Conservation (phyloP, 2,888 invertebrate species). For the Merodon equestris region DNA sequence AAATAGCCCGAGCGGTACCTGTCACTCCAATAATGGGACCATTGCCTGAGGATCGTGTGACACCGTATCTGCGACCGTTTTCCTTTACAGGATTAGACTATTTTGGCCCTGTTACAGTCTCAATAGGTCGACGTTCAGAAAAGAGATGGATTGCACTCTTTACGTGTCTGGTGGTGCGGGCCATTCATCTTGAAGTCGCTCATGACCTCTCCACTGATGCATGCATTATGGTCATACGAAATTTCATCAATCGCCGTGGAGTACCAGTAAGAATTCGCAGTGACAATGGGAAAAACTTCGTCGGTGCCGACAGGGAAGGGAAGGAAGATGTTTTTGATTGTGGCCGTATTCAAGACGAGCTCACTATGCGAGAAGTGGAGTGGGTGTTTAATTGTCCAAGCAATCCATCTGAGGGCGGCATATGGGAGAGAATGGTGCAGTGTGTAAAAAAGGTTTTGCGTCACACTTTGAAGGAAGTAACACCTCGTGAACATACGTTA, state of each 20-base stretch:
- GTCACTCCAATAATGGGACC: conserved; percentile 67
- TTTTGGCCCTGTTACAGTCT: conserved; percentile 54
- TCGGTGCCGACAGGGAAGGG: too few relatives aligned
- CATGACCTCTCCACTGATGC: conserved; percentile 36
- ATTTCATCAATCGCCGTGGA: conserved; percentile 30
- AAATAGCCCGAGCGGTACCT: conserved; percentile 20
- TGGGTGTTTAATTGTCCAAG: neutral
- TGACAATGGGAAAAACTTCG: too few relatives aligned
- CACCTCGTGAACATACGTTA: conserved; percentile 57
- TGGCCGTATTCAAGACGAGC: too few relatives aligned
- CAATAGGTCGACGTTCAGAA: conserved; percentile 63
- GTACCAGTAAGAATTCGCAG: too few relatives aligned
- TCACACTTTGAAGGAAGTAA: conserved; percentile 46
- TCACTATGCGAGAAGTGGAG: too few relatives aligned
- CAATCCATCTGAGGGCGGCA: conserved; percentile 16
- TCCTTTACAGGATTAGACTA: conserved; percentile 57
- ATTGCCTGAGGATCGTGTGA: conserved; percentile 58
- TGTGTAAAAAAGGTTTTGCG: conserved; percentile 53
- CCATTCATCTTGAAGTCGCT: conserved; percentile 4
- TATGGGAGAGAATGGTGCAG: conserved; percentile 57
- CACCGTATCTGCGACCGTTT: conserved; percentile 62
- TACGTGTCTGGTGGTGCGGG: conserved; percentile 25
- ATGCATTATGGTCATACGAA: conserved; percentile 14
- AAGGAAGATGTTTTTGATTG: too few relatives aligned
- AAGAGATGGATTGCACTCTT: conserved; percentile 64